A percentile compares a stretch with the other conserved stretches of the same genome.
Conservation (phyloP, 2,113 vertebrate species). For the Polypterus senegalus region DNA sequence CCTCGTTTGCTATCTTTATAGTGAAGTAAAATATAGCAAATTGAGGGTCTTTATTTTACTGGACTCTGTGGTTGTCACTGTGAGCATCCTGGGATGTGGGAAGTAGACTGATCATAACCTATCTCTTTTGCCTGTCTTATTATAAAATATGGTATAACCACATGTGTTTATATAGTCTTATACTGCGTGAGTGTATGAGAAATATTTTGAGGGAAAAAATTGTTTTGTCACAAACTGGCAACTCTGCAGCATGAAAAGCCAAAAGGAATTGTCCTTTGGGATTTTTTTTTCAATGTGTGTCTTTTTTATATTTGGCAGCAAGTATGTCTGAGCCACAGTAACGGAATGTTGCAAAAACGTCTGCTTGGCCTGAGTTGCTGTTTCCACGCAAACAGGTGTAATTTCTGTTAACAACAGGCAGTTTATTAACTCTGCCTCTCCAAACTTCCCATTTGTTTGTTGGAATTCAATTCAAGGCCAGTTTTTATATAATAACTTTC, state of each 20-base stretch:
- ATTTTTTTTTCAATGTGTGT: not conserved
- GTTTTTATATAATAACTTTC: not conserved
- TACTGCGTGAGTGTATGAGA: too few relatives aligned
- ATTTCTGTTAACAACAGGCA: not conserved
- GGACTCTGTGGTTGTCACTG: too few relatives aligned
- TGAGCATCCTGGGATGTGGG: too few relatives aligned
- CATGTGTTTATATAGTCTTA: too few relatives aligned
- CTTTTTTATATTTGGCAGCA: not conserved
- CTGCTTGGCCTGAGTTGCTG: not conserved
- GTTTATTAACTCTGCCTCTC: not conserved
- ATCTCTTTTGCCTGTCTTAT: too few relatives aligned
- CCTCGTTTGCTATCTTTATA: too few relatives aligned
- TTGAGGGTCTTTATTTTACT: too few relatives aligned
- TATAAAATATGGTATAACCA: too few relatives aligned
- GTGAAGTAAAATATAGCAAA: too few relatives aligned
- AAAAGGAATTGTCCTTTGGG: not conserved
- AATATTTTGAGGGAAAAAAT: too few relatives aligned
- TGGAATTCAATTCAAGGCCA: not conserved
- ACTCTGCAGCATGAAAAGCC: not conserved
- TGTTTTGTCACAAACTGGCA: constrained; percentile 1
- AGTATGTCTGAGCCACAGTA: not conserved
- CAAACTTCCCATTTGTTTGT: not conserved
- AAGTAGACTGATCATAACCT: too few relatives aligned
- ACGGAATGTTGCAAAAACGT: not conserved
- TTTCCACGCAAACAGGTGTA: constrained; percentile 1